Percentiles rank a stretch among this genome's conserved stretches.
Evolutionary conservation across 2,888 invertebrate species (phyloP).

Genomic region (Epinotia brunnichana): DNA sequence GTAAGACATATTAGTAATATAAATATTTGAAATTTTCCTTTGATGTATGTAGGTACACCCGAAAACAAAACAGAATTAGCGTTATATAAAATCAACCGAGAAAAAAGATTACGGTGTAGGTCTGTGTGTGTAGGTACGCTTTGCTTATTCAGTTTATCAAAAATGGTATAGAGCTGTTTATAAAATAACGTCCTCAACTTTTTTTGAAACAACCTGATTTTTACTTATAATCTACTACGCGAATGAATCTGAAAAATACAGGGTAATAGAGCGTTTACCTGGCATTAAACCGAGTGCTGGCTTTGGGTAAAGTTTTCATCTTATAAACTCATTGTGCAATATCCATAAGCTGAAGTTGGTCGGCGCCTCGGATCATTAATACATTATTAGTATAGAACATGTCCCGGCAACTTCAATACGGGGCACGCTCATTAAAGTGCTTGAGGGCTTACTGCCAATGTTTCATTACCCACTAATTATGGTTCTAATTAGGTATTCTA

Average conservation of each 20-base stretch:
- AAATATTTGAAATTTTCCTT: background rate
- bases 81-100: no score
- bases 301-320: slow-evolving; percentile 23
- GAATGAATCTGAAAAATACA: background rate
- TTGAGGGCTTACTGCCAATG: background rate
- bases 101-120: no score
- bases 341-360: slow-evolving; percentile 26
- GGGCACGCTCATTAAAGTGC: slow-evolving; percentile 21
- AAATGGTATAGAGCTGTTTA: no score
- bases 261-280: background rate
- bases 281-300: background rate
- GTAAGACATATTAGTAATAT: background rate
- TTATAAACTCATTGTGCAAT: slow-evolving; percentile 12
- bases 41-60: background rate
- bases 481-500: background rate
- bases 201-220: background rate
- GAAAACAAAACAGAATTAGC: no score
- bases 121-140: no score
- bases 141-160: no score
- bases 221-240: background rate
- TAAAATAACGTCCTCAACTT: no score
- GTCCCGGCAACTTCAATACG: slow-evolving; percentile 7
- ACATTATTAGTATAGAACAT: slow-evolving; percentile 33
- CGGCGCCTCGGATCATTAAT: slow-evolving; percentile 31
- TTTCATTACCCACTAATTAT: slow-evolving; percentile 18